Evolutionary conservation across 2,113 vertebrate genomes (phyloP), one percentile per base, ranked within the genome.

Genomic region (Trematocara macrostoma): DNA sequence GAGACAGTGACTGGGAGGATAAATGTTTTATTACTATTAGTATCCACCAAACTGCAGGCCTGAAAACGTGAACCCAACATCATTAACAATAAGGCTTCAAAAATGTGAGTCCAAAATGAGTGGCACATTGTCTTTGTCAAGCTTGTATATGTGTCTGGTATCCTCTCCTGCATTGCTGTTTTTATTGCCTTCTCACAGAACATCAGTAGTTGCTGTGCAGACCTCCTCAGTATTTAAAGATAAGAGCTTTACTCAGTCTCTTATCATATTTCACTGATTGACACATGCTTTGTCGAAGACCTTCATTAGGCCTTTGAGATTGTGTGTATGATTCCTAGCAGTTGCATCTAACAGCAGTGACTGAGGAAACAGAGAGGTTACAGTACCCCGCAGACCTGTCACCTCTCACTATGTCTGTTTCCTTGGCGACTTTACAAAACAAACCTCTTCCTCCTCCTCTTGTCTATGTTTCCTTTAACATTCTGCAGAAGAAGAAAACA

Each of bases 281-380:
- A 90, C 92, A 84, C 57, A 5, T 2, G 35, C 87, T 94, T 90
- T 91, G 91, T 93, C 57, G 84, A 80, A 91, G 74, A 40, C 49
- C 34, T 49, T 56, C 84, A 79, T 83, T 88, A 10, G 40, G 53
- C 69, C 78, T 57, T 78, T 79, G 16, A 76, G 76, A 49, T 11
- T 74, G 74, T 81, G 56, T 78, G 45, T 67, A 38, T 82, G 82
- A 81, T n/a, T n/a, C n/a, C n/a, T n/a, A n/a, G n/a, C n/a, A n/a
- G n/a, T n/a, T n/a, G n/a, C n/a, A n/a, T n/a, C 34, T 53, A 56
- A 23, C 52, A 61, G 47, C 59, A 64, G 29, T 4, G 64, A 15
- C 76, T 14, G 20, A 71, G 47, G 64, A 78, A 57, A 82, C 34
- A 31, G 52, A 31, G 52, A 90, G 87, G 87, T 93, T 84, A 87